Evolutionary conservation across 2,888 invertebrate species (phyloP).

Genomic region (Cerceris rybyensis): DNA sequence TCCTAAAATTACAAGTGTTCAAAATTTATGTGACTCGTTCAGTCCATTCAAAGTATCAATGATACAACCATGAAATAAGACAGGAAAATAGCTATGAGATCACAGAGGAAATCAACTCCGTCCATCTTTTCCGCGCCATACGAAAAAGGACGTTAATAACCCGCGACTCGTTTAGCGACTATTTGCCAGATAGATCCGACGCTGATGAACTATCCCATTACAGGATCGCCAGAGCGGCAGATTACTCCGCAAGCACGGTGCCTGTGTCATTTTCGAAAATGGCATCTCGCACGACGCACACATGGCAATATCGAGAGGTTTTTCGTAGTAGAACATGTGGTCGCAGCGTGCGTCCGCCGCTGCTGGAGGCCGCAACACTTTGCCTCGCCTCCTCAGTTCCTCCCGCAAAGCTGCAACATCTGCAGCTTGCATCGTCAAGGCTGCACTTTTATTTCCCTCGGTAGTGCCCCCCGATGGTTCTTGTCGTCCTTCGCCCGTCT

Average conservation of each 20-base stretch:
- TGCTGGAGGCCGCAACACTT: conserved; percentile 24
- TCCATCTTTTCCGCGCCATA: too few relatives aligned
- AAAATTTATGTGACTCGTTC: too few relatives aligned
- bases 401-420: conserved; percentile 55
- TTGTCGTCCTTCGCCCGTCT: neutral
- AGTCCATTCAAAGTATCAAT: too few relatives aligned
- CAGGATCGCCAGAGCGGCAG: conserved; percentile 14
- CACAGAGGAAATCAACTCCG: too few relatives aligned
- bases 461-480: conserved; percentile 6
- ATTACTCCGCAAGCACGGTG: neutral
- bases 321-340: conserved; percentile 41
- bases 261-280: conserved; percentile 37
- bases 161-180: neutral
- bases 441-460: conserved; percentile 36
- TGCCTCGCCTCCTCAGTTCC: conserved; percentile 7
- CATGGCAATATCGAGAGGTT: conserved; percentile 3
- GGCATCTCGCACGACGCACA: conserved; percentile 10
- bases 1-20: too few relatives aligned
- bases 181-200: neutral
- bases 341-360: conserved; percentile 47
- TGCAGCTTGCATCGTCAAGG: conserved; percentile 26
- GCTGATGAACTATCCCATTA: conserved; percentile 10
- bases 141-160: too few relatives aligned
- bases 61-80: too few relatives aligned
- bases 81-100: too few relatives aligned